Conservation (phyloP, 53 echinoderm and acorn worm genomes). For the Henricia sp. region DNA sequence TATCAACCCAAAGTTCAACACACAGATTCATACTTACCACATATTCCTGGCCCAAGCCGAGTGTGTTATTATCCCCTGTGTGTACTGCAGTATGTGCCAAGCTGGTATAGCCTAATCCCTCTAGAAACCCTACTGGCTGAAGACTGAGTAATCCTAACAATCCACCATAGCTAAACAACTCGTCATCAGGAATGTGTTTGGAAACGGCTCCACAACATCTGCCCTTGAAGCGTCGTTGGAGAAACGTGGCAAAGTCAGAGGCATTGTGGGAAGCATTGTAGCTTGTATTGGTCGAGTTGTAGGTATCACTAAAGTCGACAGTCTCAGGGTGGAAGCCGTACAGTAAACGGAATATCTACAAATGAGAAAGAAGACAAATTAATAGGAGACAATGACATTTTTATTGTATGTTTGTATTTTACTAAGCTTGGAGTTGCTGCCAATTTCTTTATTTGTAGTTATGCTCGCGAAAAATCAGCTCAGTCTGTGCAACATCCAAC, state of each 20-base stretch:
- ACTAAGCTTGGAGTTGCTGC: too few relatives aligned
- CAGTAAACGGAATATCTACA: slow-evolving; percentile 81
- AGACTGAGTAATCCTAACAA: slow-evolving; percentile 75
- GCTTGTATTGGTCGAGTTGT: background rate
- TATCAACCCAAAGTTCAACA: too few relatives aligned
- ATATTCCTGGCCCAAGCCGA: slow-evolving; percentile 8
- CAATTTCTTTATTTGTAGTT: too few relatives aligned
- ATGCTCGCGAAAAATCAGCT: too few relatives aligned
- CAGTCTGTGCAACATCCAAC: too few relatives aligned
- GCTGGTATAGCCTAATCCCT: background rate
- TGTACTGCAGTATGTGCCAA: background rate
- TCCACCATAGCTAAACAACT: slow-evolving; percentile 72
- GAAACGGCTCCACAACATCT: slow-evolving; percentile 78
- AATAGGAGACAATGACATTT: background rate
- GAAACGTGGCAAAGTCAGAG: slow-evolving; percentile 73
- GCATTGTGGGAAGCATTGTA: slow-evolving; percentile 54
- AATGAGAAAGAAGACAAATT: background rate
- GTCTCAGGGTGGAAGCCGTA: slow-evolving; percentile 77
- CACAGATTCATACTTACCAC: slow-evolving; percentile 20
- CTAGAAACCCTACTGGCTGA: slow-evolving; percentile 50
- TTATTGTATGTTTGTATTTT: too few relatives aligned
- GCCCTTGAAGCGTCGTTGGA: slow-evolving; percentile 65
- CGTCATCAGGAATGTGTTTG: slow-evolving; percentile 33
- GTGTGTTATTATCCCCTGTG: slow-evolving; percentile 5
- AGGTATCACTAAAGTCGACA: slow-evolving; percentile 9